Percentiles rank a stretch among this genome's conserved stretches.
These are phyloP conservation scores for Murina feae DNA, from an alignment of 2,113 vertebrate species.

Conservation along the genomic window DNA sequence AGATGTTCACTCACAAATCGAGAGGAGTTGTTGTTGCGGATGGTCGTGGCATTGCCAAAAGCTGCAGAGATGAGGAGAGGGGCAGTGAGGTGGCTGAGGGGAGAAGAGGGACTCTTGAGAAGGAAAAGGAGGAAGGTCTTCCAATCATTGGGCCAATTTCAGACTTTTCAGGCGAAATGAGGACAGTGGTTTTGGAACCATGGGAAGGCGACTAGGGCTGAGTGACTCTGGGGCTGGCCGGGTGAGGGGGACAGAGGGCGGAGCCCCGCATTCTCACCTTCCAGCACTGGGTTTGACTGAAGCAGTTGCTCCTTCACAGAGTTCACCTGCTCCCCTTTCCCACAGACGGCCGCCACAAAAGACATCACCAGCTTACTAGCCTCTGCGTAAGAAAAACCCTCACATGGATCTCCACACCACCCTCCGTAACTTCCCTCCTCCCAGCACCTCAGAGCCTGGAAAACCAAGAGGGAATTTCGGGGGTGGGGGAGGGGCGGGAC, in stretches of 20 bases:
- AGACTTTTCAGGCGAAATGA: not conserved
- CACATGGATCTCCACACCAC: not conserved
- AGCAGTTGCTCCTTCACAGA: conserved; percentile 87
- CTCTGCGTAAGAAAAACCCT: conserved; percentile 69
- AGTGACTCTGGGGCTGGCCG: not conserved
- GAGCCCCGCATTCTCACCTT: conserved; percentile 73
- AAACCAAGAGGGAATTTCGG: not conserved
- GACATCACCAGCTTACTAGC: conserved; percentile 89
- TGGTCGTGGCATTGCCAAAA: conserved; percentile 85
- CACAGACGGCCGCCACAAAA: conserved; percentile 83
- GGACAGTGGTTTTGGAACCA: not conserved
- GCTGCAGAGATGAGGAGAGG: conserved; percentile 64
- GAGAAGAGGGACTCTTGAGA: not conserved
- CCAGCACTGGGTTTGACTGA: conserved; percentile 85
- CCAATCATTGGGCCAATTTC: not conserved
- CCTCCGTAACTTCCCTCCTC: not conserved
- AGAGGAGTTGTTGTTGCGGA: conserved; percentile 85
- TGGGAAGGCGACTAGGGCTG: not conserved
- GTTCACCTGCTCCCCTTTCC: conserved; percentile 84
- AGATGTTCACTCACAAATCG: conserved; percentile 81
- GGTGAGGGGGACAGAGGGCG: no score
- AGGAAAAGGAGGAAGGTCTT: not conserved
- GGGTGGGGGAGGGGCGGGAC: not conserved
- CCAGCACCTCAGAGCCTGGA: not conserved
- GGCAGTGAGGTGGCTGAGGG: not conserved